Evolutionary conservation across 2,113 vertebrate genomes (phyloP).

Genomic region (Otus sunia): DNA sequence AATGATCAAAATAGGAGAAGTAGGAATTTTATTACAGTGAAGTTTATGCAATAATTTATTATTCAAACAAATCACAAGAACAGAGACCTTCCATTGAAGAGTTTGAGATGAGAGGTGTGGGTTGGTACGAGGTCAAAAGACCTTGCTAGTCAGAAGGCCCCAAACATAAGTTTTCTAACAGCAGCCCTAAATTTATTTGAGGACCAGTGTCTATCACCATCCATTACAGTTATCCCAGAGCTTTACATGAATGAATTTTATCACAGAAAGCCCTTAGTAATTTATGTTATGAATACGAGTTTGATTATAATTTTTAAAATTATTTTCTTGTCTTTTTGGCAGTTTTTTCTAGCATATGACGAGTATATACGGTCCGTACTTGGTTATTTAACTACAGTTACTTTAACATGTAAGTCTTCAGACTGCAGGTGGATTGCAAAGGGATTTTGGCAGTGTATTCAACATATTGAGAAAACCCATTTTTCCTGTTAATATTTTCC

Average conservation of each 20-base stretch:
- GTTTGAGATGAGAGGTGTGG: not conserved
- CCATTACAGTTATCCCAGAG: not conserved
- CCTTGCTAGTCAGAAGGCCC: not conserved
- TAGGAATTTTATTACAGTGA: not conserved
- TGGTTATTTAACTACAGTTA: not conserved
- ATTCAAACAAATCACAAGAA: not conserved
- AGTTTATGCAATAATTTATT: not conserved
- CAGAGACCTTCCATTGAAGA: not conserved
- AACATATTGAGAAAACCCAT: not conserved
- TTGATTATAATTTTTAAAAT: not conserved
- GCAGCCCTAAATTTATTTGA: not conserved
- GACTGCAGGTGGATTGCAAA: not conserved
- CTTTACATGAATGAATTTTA: not conserved
- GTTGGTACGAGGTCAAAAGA: not conserved
- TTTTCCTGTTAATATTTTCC: constrained; percentile 12
- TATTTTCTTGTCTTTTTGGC: not conserved
- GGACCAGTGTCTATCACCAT: not conserved
- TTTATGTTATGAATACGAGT: not conserved
- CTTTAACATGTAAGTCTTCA: not conserved
- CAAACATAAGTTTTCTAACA: not conserved
- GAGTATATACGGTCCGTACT: not conserved
- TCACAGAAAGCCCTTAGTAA: not conserved
- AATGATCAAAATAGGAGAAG: not conserved
- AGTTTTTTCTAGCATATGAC: not conserved
- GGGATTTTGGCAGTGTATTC: not conserved